Evolutionary conservation across 2,113 vertebrate genomes (phyloP).

Genomic region (Callocephalon fimbriatum): DNA sequence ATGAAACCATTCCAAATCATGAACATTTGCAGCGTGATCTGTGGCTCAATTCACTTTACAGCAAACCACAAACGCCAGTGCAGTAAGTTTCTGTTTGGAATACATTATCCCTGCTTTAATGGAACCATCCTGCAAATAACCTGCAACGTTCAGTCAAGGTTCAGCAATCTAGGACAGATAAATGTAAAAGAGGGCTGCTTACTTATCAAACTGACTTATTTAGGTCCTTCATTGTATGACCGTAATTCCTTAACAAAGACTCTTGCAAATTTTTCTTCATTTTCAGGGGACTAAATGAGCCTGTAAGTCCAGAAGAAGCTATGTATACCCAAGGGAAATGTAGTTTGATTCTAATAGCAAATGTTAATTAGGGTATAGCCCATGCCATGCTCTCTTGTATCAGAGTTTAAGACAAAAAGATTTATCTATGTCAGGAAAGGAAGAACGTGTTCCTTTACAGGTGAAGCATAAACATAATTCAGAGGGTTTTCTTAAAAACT

Average conservation of each 20-base stretch:
- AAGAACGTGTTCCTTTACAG: not conserved
- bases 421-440: not conserved
- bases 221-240: not conserved
- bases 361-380: not conserved
- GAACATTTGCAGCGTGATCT: conserved; percentile 26
- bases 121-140: conserved; percentile 18
- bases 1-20: conserved; percentile 28
- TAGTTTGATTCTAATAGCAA: not conserved
- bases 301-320: not conserved
- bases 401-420: not conserved
- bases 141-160: conserved; percentile 23
- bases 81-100: conserved; percentile 30
- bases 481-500: not conserved
- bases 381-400: not conserved
- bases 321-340: not conserved
- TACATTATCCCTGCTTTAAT: conserved; percentile 25
- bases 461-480: not conserved
- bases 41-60: conserved; percentile 7
- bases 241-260: not conserved
- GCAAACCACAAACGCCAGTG: conserved; percentile 21
- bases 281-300: not conserved
- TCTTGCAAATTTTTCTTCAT: not conserved
- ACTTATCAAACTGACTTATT: conserved; percentile 8
- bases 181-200: not conserved
- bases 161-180: not conserved